These are phyloP conservation scores for Apocrypta bakeri DNA, from an alignment of 1,140 invertebrate species.

Conservation along the genomic window DNA sequence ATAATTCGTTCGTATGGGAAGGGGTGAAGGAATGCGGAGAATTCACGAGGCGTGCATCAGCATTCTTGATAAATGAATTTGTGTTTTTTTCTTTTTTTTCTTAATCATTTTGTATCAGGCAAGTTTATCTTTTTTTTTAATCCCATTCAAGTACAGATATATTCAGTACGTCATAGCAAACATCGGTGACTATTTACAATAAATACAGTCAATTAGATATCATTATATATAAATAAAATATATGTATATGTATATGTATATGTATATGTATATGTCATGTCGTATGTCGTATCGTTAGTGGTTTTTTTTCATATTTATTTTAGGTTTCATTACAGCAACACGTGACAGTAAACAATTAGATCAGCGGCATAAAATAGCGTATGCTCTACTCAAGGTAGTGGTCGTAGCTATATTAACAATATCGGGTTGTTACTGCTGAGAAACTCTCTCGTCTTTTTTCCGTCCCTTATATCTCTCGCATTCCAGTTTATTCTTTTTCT, in stretches of 20 bases:
- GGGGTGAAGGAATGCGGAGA: not conserved
- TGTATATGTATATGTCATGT: slow-evolving; percentile 67
- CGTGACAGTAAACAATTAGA: slow-evolving; percentile 72
- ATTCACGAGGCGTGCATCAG: slow-evolving; percentile 24
- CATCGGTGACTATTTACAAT: slow-evolving; percentile 73
- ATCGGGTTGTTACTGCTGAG: slow-evolving; percentile 37
- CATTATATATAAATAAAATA: slow-evolving; percentile 70
- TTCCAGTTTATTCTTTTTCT: too few species aligned
- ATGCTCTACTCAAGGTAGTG: slow-evolving; percentile 68
- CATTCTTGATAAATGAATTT: slow-evolving; percentile 24
- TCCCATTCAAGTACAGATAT: slow-evolving; percentile 72
- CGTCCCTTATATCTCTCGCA: not conserved
- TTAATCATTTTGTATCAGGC: slow-evolving; percentile 45
- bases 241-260: slow-evolving; percentile 66
- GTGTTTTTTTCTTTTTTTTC: slow-evolving; percentile 31
- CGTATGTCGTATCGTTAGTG: slow-evolving; percentile 68
- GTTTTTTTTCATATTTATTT: slow-evolving; percentile 54
- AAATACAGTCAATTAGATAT: slow-evolving; percentile 70
- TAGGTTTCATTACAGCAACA: slow-evolving; percentile 70
- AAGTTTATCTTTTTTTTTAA: slow-evolving; percentile 53
- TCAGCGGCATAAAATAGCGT: slow-evolving; percentile 69
- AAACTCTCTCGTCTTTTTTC: slow-evolving; percentile 28
- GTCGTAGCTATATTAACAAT: slow-evolving; percentile 64
- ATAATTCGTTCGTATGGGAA: slow-evolving; percentile 44
- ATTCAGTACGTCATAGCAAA: slow-evolving; percentile 70